Evolutionary conservation across 2,113 vertebrate genomes (phyloP).

Genomic region (Antidorcas marsupialis): DNA sequence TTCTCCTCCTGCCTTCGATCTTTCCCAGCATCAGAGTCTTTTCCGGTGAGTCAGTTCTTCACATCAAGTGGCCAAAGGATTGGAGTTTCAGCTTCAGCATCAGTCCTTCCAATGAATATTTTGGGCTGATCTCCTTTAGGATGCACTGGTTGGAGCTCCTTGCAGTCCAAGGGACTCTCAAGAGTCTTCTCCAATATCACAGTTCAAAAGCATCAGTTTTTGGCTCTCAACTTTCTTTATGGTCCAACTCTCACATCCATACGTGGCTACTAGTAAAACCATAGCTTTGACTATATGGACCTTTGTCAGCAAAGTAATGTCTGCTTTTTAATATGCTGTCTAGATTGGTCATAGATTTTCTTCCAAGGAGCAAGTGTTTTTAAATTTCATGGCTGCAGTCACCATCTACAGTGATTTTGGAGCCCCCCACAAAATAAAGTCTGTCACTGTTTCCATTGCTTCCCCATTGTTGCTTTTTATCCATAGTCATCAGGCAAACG

Average conservation of each 20-base stretch:
- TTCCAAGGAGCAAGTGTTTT: background rate
- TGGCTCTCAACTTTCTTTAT: background rate
- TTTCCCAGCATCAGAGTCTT: background rate
- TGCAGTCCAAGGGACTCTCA: background rate
- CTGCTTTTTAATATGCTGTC: background rate
- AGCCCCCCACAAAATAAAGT: background rate
- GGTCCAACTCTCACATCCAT: background rate
- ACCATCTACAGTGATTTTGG: background rate
- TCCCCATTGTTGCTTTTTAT: background rate
- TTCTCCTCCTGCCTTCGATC: background rate
- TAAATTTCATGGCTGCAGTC: background rate
- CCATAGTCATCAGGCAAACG: background rate
- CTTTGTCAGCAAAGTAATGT: background rate
- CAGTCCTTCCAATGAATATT: background rate
- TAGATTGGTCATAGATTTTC: background rate
- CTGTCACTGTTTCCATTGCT: background rate
- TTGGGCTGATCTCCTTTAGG: background rate
- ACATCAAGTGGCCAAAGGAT: background rate
- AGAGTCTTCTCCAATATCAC: background rate
- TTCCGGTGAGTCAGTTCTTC: background rate
- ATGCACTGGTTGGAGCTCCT: background rate
- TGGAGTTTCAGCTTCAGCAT: background rate
- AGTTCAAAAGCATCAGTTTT: background rate
- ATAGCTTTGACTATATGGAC: background rate
- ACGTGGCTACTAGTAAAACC: background rate